Conservation (phyloP, 1,140 invertebrate species). For the Atta colombica region DNA sequence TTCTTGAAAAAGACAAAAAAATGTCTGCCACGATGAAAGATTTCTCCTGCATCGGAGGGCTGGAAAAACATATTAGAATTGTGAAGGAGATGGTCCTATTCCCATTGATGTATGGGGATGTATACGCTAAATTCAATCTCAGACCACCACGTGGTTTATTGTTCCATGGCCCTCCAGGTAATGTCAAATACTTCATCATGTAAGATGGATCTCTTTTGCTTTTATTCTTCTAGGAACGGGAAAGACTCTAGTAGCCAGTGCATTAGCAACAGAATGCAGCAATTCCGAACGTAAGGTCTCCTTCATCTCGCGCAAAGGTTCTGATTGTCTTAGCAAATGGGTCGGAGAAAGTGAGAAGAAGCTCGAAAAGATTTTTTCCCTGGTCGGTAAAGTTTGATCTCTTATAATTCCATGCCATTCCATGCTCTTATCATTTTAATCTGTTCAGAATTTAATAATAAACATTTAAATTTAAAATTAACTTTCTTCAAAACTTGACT, state of each 20-base stretch:
- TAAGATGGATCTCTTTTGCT: not conserved
- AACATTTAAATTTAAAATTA: not conserved
- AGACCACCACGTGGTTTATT: conserved; percentile 91
- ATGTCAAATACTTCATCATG: conserved; percentile 34
- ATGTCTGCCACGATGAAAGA: conserved; percentile 79
- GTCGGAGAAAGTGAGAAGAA: conserved; percentile 88
- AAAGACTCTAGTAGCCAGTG: conserved; percentile 87
- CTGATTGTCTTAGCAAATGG: conserved; percentile 87
- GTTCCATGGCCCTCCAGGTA: conserved; percentile 93
- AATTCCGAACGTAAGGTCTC: conserved; percentile 86
- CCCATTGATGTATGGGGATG: conserved; percentile 90
- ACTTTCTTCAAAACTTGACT: not conserved
- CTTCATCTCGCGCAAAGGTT: conserved; percentile 87
- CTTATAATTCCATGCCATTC: not conserved
- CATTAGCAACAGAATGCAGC: conserved; percentile 86
- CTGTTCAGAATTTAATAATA: not conserved
- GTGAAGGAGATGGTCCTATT: conserved; percentile 92
- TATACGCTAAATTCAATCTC: conserved; percentile 90
- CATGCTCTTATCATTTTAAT: not conserved
- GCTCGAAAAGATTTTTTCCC: conserved; percentile 85
- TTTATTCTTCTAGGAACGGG: conserved; percentile 85
- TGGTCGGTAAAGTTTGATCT: conserved; percentile 44
- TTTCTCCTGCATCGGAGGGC: conserved; percentile 89
- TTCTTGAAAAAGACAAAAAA: conserved; percentile 19
- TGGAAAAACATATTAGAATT: conserved; percentile 89